These are phyloP conservation scores for Oikopleura albicans DNA, from an alignment of 23 tunicate genomes.

Conservation along the genomic window DNA sequence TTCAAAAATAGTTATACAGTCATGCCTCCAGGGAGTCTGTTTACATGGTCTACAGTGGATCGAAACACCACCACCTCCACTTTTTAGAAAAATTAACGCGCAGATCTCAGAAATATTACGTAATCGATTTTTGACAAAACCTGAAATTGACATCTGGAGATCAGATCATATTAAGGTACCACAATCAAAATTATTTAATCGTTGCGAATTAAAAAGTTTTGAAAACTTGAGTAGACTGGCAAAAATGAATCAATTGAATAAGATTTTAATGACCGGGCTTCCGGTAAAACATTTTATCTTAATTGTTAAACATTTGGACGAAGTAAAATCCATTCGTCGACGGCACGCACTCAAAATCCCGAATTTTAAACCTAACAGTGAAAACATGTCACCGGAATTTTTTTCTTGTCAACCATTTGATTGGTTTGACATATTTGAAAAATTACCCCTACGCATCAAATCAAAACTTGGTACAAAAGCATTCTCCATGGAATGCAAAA, in stretches of 20 bases:
- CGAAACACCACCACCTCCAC: neutral
- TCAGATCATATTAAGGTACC: no score
- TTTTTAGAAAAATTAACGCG: neutral
- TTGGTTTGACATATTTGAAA: neutral
- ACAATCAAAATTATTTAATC: no score
- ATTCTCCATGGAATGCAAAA: neutral
- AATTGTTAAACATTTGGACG: neutral
- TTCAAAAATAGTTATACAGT: neutral
- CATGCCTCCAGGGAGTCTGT: neutral
- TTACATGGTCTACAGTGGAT: neutral
- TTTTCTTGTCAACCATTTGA: neutral
- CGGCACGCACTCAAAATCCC: neutral
- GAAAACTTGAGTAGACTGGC: no score
- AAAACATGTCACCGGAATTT: neutral
- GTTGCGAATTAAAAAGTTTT: no score
- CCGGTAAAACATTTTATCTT: neutral
- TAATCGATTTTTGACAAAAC: no score
- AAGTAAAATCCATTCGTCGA: neutral
- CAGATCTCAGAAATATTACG: no score
- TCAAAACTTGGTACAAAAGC: neutral
- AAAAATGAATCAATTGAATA: no score
- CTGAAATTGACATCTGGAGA: no score
- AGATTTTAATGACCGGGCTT: neutral
- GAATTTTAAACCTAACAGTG: neutral
- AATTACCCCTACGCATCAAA: neutral